Evolutionary conservation across 2,113 vertebrate species (phyloP).

Genomic region (Isurus oxyrinchus): DNA sequence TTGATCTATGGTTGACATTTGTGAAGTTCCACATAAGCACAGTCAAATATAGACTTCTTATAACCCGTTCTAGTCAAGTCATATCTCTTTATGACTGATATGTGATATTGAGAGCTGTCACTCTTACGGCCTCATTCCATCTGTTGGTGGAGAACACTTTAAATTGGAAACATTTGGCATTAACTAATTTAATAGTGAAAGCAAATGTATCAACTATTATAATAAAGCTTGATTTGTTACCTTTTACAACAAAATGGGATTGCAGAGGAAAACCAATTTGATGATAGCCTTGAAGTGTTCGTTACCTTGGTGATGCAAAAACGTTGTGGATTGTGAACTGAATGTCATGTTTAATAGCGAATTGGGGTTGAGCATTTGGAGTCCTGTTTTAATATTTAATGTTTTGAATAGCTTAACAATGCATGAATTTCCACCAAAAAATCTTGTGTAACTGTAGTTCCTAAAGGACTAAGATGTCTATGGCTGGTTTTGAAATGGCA

Average conservation of each 20-base stretch:
- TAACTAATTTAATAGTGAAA: background rate
- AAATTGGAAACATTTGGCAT: background rate
- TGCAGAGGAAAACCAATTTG: background rate
- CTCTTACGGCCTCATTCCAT: background rate
- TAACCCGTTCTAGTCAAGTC: background rate
- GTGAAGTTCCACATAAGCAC: background rate
- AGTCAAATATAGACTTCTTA: background rate
- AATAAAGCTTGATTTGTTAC: background rate
- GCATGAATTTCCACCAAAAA: background rate
- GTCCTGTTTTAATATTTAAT: background rate
- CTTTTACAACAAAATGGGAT: background rate
- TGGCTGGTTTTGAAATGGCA: background rate
- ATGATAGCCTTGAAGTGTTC: background rate
- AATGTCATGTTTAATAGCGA: background rate
- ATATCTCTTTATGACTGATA: background rate
- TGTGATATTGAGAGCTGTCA: background rate
- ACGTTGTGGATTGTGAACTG: background rate
- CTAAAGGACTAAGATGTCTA: background rate
- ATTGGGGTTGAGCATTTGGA: background rate
- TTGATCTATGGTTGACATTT: background rate
- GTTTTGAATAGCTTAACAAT: background rate
- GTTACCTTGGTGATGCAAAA: background rate
- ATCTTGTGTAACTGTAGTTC: background rate
- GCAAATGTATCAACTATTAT: background rate
- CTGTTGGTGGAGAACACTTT: background rate